Conservation (phyloP, 2,113 vertebrate species). For the Bagarius yarrelli region DNA sequence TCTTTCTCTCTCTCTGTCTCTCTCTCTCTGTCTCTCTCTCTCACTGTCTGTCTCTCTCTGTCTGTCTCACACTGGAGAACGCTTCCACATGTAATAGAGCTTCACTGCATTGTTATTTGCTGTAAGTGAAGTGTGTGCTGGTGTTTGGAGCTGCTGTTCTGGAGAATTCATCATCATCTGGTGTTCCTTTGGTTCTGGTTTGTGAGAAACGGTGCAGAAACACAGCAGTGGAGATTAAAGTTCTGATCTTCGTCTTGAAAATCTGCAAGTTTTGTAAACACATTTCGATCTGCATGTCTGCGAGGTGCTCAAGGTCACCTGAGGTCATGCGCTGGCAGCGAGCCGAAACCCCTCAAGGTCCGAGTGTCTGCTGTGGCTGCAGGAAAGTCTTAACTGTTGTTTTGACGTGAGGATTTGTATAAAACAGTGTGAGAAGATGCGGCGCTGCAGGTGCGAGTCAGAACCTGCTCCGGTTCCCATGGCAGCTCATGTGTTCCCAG, state of each 20-base stretch:
- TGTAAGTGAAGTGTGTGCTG: too few relatives aligned
- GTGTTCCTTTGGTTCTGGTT: background rate
- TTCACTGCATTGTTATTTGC: too few relatives aligned
- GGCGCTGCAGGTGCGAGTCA: background rate
- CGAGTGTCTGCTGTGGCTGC: constrained; percentile 65
- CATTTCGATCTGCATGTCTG: background rate
- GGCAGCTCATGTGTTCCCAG: background rate
- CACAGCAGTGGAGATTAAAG: constrained; percentile 8
- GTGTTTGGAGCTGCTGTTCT: background rate
- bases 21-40: too few relatives aligned
- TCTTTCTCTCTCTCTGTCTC: too few relatives aligned
- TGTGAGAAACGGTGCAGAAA: background rate
- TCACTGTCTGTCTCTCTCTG: too few relatives aligned
- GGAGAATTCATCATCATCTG: background rate
- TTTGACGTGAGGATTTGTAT: constrained; percentile 70
- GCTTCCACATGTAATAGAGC: too few relatives aligned
- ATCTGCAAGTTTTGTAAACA: constrained; percentile 16
- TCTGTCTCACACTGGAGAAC: too few relatives aligned
- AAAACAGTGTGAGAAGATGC: background rate
- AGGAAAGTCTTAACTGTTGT: constrained; percentile 69
- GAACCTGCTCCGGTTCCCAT: background rate
- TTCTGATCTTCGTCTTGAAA: background rate
- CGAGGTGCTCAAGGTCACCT: constrained; percentile 68
- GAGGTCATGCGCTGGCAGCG: constrained; percentile 49
- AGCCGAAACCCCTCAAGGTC: constrained; percentile 75